Conservation (phyloP, 2,797 vertebrate species). For the Halcyon smyrnensis region DNA sequence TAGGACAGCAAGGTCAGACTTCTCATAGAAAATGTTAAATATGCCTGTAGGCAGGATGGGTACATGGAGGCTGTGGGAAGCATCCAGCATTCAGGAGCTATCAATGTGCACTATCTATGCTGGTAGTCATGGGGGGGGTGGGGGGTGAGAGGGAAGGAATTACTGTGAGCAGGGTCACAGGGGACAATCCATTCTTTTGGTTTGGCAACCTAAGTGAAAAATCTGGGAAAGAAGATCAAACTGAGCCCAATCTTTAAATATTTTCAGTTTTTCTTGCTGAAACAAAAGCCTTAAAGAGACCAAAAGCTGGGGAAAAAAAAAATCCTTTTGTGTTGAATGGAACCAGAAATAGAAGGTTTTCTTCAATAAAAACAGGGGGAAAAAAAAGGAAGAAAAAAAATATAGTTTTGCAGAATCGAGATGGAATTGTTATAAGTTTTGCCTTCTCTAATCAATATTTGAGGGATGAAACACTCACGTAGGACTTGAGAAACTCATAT, state of each 20-base stretch:
- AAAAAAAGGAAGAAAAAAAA: not conserved
- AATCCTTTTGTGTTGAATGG: slow-evolving; percentile 56
- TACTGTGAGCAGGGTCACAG: slow-evolving; percentile 46
- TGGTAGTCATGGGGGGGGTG: not conserved
- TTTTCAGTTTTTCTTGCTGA: slow-evolving; percentile 61
- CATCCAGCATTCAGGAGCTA: slow-evolving; percentile 44
- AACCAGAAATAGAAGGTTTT: slow-evolving; percentile 64
- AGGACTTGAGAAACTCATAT: not conserved
- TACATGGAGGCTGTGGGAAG: slow-evolving; percentile 50
- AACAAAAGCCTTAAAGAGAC: slow-evolving; percentile 66
- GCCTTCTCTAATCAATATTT: slow-evolving; percentile 17
- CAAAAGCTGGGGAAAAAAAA: not conserved
- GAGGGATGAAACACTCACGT: not conserved
- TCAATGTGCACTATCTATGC: slow-evolving; percentile 55
- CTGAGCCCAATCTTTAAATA: slow-evolving; percentile 56
- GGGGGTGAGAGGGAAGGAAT: not conserved
- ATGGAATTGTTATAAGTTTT: slow-evolving; percentile 37
- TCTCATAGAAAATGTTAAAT: slow-evolving; percentile 43
- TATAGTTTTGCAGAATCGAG: not conserved
- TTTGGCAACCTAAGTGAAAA: slow-evolving; percentile 67
- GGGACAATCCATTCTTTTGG: slow-evolving; percentile 39
- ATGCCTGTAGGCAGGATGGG: slow-evolving; percentile 41
- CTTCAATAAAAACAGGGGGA: not conserved
- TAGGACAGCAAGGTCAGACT: slow-evolving; percentile 55
- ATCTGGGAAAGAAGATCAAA: slow-evolving; percentile 55